Evolutionary conservation across 2,113 vertebrate species (phyloP).

Genomic region (Dicaeum eximium): DNA sequence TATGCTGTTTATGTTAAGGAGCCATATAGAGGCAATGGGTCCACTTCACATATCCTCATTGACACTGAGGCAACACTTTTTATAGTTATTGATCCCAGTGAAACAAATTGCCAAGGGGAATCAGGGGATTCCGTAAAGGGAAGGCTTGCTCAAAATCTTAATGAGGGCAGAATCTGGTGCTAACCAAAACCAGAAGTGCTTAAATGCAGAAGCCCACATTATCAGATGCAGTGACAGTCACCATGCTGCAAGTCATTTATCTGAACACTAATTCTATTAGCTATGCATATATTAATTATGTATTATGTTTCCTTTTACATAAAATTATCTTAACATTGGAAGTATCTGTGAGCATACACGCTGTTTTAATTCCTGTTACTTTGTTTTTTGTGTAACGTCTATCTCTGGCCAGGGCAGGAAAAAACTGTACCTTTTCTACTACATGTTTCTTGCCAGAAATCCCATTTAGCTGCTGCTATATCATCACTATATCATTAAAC

Average conservation of each 20-base stretch:
- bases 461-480: background rate
- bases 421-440: background rate
- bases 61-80: background rate
- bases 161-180: background rate
- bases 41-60: background rate
- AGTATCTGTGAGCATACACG: background rate
- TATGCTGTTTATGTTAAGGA: background rate
- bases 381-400: background rate
- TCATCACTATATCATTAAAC: background rate
- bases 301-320: background rate
- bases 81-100: background rate
- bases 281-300: background rate
- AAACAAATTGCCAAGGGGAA: background rate
- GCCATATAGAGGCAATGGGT: background rate
- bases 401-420: background rate
- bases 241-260: background rate
- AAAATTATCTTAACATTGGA: background rate
- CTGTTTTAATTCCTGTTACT: background rate
- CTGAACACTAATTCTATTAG: background rate
- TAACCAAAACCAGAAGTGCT: background rate
- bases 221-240: background rate
- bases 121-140: background rate
- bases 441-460: background rate
- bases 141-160: background rate
- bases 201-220: background rate